Conservation (phyloP, 1,140 invertebrate species). For the Oncopeltus fasciatus region DNA sequence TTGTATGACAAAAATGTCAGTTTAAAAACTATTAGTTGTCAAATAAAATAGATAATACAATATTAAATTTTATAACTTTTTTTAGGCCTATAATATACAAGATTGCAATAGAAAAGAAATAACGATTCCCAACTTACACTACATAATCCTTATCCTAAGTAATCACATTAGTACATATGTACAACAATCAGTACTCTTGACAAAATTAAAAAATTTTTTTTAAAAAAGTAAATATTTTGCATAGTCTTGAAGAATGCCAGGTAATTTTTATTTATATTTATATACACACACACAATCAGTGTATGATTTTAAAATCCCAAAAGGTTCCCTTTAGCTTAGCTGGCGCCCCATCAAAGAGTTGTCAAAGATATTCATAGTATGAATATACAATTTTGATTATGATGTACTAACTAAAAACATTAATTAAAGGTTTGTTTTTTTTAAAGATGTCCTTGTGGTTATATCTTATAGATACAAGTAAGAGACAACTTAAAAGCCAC, state of each 20-base stretch:
- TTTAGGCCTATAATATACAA: neutral
- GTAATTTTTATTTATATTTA: neutral
- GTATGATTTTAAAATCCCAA: no score
- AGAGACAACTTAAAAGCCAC: no score
- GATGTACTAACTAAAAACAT: no score
- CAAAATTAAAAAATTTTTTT: neutral
- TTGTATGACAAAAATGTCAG: neutral
- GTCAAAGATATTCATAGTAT: no score
- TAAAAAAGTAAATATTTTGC: neutral
- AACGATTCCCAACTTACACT: neutral
- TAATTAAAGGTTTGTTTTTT: no score
- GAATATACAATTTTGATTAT: no score
- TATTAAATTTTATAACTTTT: neutral
- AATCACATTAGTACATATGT: conserved; percentile 3
- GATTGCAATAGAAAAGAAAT: neutral
- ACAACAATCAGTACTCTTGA: neutral
- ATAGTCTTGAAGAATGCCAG: neutral
- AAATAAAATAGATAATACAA: conserved; percentile 1
- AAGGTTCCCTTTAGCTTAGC: no score
- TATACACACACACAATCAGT: neutral
- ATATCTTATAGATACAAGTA: no score
- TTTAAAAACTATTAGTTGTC: neutral
- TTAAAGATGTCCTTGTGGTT: no score
- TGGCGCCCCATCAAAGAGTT: no score
- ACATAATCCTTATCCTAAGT: neutral